phyloP scores from a whole-genome alignment of 2,797 vertebrate species.

The Chaetodon trifasciatus region DNA sequence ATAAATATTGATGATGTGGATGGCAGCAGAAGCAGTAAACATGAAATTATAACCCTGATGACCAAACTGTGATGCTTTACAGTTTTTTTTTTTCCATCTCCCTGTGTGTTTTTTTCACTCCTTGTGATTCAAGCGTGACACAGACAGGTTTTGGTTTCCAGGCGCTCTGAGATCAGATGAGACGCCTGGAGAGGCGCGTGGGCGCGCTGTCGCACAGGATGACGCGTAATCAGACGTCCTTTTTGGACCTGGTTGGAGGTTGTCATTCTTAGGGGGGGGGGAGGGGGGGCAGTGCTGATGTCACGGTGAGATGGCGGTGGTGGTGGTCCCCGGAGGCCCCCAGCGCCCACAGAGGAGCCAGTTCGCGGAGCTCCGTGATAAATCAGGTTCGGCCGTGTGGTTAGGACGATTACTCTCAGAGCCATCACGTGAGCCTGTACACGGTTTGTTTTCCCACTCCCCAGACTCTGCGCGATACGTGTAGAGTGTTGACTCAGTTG shows the following conservation, averaged over 20 bases:
- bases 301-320: slow-evolving; percentile 50
- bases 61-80: slow-evolving; percentile 65
- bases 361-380: slow-evolving; percentile 68
- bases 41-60: slow-evolving; percentile 60
- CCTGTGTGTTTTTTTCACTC: slow-evolving; percentile 8
- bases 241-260: slow-evolving; percentile 54
- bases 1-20: slow-evolving; percentile 72
- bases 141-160: slow-evolving; percentile 64
- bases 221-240: slow-evolving; percentile 54
- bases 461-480: slow-evolving; percentile 38
- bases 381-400: slow-evolving; percentile 62
- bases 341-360: slow-evolving; percentile 43
- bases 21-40: slow-evolving; percentile 55
- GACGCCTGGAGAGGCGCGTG: slow-evolving; percentile 68
- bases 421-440: slow-evolving; percentile 54
- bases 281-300: slow-evolving; percentile 35
- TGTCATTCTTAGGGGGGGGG: slow-evolving; percentile 26
- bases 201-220: slow-evolving; percentile 66
- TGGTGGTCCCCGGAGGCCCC: slow-evolving; percentile 26
- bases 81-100: slow-evolving; percentile 22
- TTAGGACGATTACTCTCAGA: slow-evolving; percentile 67
- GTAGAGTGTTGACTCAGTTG: slow-evolving; percentile 73
- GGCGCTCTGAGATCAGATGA: slow-evolving; percentile 55
- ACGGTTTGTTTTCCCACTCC: slow-evolving; percentile 61
- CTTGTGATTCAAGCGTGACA: slow-evolving; percentile 61